phyloP scores from a whole-genome alignment of 2,888 invertebrate genomes.

The Macrophya alboannulata region DNA sequence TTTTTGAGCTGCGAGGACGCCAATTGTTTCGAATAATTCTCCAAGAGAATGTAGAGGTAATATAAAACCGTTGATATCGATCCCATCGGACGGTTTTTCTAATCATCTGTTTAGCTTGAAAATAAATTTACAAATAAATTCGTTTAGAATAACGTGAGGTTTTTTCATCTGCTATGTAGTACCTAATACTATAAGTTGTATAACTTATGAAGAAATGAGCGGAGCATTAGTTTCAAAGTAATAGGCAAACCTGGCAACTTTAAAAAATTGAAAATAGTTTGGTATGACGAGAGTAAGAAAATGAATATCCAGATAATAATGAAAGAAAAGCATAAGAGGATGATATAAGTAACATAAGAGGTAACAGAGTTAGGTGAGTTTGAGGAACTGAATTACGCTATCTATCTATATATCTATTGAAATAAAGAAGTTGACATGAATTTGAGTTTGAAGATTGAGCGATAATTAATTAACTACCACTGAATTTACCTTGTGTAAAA shows the following conservation, averaged over 20 bases:
- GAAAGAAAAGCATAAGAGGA: slow-evolving; percentile 19
- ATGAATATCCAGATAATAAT: slow-evolving; percentile 32
- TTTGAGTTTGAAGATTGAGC: slow-evolving; percentile 32
- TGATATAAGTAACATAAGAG: slow-evolving; percentile 16
- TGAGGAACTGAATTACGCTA: slow-evolving; percentile 38
- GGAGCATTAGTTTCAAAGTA: slow-evolving; percentile 17
- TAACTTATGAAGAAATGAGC: background rate
- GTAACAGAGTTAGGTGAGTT: slow-evolving; percentile 34
- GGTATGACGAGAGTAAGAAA: slow-evolving; percentile 16
- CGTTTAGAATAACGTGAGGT: slow-evolving; percentile 14
- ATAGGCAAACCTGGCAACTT: slow-evolving; percentile 41
- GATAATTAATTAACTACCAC: slow-evolving; percentile 37
- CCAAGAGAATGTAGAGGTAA: slow-evolving; percentile 24
- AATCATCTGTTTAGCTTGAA: slow-evolving; percentile 1
- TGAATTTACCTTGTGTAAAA: slow-evolving; percentile 47
- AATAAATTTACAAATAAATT: slow-evolving; percentile 28
- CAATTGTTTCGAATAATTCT: slow-evolving; percentile 25
- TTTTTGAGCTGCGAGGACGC: slow-evolving; percentile 26
- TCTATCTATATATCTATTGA: slow-evolving; percentile 11
- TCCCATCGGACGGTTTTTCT: slow-evolving; percentile 31
- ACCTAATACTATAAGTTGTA: slow-evolving; percentile 27
- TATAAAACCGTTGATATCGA: slow-evolving; percentile 4
- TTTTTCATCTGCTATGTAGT: slow-evolving; percentile 30
- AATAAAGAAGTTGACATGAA: slow-evolving; percentile 12
- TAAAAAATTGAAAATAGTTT: slow-evolving; percentile 24